A percentile compares a stretch with the other conserved stretches of the same genome.
Evolutionary conservation across 2,888 invertebrate species (phyloP).

Genomic region (Yponomeuta malinellus): DNA sequence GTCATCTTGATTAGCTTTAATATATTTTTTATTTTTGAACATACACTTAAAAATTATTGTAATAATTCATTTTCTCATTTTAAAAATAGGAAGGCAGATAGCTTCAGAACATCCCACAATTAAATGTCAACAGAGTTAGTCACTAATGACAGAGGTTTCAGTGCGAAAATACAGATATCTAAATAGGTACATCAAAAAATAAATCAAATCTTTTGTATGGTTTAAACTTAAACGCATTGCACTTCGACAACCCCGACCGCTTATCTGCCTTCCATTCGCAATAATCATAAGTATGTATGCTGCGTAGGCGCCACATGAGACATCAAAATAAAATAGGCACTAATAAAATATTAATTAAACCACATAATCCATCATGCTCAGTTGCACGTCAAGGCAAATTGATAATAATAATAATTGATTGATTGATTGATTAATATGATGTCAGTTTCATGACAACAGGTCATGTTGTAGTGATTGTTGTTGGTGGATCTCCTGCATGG

Average conservation of each 20-base stretch:
- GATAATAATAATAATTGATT: background rate
- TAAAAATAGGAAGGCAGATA: constrained; percentile 37
- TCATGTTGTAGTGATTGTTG: constrained; percentile 62
- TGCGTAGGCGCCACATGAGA: background rate
- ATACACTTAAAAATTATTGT: constrained; percentile 36
- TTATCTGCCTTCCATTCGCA: constrained; percentile 26
- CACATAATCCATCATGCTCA: constrained; percentile 1
- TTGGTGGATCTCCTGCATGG: constrained; percentile 73
- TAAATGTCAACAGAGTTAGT: background rate
- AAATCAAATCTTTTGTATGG: background rate
- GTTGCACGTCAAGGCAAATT: constrained; percentile 5
- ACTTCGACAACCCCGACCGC: constrained; percentile 14
- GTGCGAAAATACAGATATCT: background rate
- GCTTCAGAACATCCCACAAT: background rate
- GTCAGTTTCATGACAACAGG: constrained; percentile 53
- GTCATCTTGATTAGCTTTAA: background rate
- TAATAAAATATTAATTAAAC: background rate
- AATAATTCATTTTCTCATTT: constrained; percentile 13
- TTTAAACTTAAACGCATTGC: background rate
- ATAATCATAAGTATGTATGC: constrained; percentile 11
- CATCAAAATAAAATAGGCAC: background rate
- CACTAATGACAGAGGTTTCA: background rate
- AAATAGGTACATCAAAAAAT: background rate
- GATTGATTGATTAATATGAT: constrained; percentile 6
- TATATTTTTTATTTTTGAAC: constrained; percentile 31